phyloP scores from a whole-genome alignment of 2,888 invertebrate genomes.

The Cotesia congregata region DNA sequence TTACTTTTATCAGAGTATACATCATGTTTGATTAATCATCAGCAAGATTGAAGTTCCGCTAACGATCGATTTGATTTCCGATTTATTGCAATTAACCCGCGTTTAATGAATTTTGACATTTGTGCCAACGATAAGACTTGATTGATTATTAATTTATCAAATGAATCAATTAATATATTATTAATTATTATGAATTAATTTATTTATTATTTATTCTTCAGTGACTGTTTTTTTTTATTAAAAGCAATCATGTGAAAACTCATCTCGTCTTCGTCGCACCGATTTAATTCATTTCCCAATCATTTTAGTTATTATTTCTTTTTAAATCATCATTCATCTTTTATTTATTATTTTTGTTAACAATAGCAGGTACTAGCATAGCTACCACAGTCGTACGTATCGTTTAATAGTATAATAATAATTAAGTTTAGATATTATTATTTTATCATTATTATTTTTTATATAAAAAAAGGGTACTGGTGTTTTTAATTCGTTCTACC shows the following conservation, averaged over 20 bases:
- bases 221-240: neutral
- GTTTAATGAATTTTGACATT: constrained; percentile 26
- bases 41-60: constrained; percentile 56
- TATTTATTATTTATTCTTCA: neutral
- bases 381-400: constrained; percentile 72
- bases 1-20: constrained; percentile 49
- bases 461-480: constrained; percentile 26
- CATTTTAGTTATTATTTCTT: neutral
- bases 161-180: too few species aligned
- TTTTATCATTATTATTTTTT: constrained; percentile 47
- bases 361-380: constrained; percentile 72
- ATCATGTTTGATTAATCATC: constrained; percentile 65
- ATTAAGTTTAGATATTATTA: constrained; percentile 64
- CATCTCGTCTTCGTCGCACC: constrained; percentile 30
- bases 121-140: constrained; percentile 10
- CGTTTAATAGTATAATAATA: constrained; percentile 66
- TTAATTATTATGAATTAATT: neutral
- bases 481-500: constrained; percentile 39
- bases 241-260: constrained; percentile 22
- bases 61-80: constrained; percentile 63
- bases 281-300: neutral
- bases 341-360: constrained; percentile 58
- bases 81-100: constrained; percentile 56
- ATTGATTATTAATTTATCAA: too few species aligned
- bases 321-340: constrained; percentile 30